These are phyloP conservation scores for Ips typographus DNA, from an alignment of 1,140 invertebrate species.

Conservation along the genomic window DNA sequence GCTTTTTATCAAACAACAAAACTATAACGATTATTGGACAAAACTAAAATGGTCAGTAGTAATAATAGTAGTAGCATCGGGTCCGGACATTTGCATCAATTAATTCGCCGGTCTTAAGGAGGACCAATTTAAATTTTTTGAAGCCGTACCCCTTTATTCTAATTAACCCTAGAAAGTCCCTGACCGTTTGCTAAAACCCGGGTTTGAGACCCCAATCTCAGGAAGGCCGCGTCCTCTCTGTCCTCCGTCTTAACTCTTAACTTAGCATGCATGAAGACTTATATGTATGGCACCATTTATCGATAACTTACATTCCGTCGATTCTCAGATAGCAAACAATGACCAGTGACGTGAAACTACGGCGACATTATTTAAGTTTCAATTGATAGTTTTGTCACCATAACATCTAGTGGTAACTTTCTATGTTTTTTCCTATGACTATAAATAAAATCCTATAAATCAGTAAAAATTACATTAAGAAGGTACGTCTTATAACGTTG, in stretches of 20 bases:
- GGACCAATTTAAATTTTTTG: slow-evolving; percentile 35
- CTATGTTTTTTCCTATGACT: too few relatives aligned
- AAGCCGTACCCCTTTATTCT: slow-evolving; percentile 35
- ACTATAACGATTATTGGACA: too few relatives aligned
- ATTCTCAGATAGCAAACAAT: too few relatives aligned
- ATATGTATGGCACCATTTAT: slow-evolving; percentile 10
- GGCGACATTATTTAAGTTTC: too few relatives aligned
- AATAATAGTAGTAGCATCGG: not conserved
- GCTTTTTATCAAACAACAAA: too few relatives aligned
- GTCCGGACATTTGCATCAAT: slow-evolving; percentile 34
- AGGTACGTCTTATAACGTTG: too few relatives aligned
- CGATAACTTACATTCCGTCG: not conserved
- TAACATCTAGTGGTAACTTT: too few relatives aligned
- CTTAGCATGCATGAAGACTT: slow-evolving; percentile 38
- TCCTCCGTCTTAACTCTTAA: slow-evolving; percentile 40
- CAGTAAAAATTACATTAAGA: too few relatives aligned
- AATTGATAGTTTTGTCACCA: too few relatives aligned
- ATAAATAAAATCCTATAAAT: too few relatives aligned
- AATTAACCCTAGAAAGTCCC: slow-evolving; percentile 42
- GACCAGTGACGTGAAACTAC: too few relatives aligned
- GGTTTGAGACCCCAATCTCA: slow-evolving; percentile 41
- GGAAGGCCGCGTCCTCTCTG: slow-evolving; percentile 31
- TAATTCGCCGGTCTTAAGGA: slow-evolving; percentile 34
- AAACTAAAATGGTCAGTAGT: too few relatives aligned
- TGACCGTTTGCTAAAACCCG: slow-evolving; percentile 42